Conservation (phyloP, 1,140 invertebrate genomes). For the Dendroctonus ponderosae region DNA sequence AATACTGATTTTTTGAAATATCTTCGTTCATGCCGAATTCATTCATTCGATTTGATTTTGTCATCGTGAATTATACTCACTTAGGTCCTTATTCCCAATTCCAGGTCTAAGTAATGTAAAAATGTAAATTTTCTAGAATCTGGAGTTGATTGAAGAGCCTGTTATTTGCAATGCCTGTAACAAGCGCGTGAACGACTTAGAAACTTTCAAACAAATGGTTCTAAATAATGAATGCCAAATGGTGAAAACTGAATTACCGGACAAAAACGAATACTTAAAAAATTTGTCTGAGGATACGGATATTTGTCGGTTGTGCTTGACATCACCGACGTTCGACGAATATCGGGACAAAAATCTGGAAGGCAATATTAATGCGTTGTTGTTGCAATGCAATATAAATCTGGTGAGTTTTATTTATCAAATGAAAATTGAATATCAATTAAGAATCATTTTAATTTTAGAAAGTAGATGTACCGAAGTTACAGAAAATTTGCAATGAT, state of each 20-base stretch:
- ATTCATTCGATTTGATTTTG: too few relatives aligned
- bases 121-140: background rate
- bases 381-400: background rate
- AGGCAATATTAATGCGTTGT: background rate
- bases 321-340: background rate
- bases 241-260: background rate
- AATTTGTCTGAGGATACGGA: conserved; percentile 4
- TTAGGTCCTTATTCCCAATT: too few relatives aligned
- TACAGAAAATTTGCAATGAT: background rate
- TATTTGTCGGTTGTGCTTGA: conserved; percentile 8
- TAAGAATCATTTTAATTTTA: background rate
- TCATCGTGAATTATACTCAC: too few relatives aligned
- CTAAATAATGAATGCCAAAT: conserved; percentile 5
- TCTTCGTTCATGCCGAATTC: too few relatives aligned
- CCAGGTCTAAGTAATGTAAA: too few relatives aligned
- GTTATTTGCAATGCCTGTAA: background rate
- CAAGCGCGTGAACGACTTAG: background rate
- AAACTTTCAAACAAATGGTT: background rate
- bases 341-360: background rate
- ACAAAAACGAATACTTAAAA: background rate
- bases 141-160: background rate
- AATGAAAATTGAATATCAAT: background rate
- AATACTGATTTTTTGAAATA: too few relatives aligned
- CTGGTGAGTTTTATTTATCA: background rate
- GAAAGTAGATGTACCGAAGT: background rate